Evolutionary conservation across 2,888 invertebrate species (phyloP), one percentile per base, ranked within the genome.

Genomic region (Sminthurinus aureus): DNA sequence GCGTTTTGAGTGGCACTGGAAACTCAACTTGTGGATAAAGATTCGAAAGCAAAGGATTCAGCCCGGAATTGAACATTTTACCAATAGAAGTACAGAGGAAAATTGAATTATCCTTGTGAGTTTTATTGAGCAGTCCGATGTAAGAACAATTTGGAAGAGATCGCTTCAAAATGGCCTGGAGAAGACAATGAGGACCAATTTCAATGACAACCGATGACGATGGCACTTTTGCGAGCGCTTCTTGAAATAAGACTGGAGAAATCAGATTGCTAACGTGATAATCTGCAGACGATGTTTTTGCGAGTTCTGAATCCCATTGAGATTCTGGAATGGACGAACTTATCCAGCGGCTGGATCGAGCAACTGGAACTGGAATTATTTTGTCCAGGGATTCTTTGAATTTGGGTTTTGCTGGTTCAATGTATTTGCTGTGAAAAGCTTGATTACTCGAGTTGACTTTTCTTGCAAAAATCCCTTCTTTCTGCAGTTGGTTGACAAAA

Each of bases 381-480:
- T 93, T 93, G 89, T 96, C 94, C 75, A 97, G 92, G 85, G 93
- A 93, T 88, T 93, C 92, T 84, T 94, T 93, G 89, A 98, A 92
- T 90, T 93, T 94, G 51, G 96, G 96, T 79, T 95, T 96, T 66
- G 96, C 96, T 51, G 94, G 92, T 2, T 95, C 94, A 89, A 98
- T 95, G 91, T 96, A 96, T 90, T 94, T 94, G 90, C 97, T 97
- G 91, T 98, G 98, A 92, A 98, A 98, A n/a, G 98, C 97, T 84
- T 94, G 93, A 81, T 95, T 95, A 58, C 95, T 94, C 89, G 96
- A 96, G 89, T 95, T 94, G 1, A 98, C 97, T 84, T 93, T 92
- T 87, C 94, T 95, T n/a, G 95, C 96, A 90, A 97, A 97, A 85
- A 95, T 92, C 52, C 94, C 94, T 90, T 96, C 94, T 0, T 92